Conservation (phyloP, 2,113 vertebrate species). For the Rhadina sibilatrix region DNA sequence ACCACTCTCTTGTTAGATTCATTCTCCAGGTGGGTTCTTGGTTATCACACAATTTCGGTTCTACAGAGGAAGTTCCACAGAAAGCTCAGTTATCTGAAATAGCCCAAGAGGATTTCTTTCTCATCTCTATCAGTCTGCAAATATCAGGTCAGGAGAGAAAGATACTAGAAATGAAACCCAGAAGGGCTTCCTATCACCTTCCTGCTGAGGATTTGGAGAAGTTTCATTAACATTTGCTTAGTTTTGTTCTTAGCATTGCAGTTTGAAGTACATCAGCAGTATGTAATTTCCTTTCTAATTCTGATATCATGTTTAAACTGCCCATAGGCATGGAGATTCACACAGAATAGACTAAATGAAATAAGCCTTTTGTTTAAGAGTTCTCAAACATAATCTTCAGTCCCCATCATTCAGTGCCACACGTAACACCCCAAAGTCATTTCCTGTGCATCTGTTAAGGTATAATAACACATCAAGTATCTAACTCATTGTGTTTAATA, state of each 20-base stretch:
- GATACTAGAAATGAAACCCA: not conserved
- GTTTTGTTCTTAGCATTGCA: not conserved
- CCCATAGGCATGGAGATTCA: not conserved
- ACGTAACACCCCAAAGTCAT: not conserved
- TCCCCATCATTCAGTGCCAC: not conserved
- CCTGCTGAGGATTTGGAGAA: not conserved
- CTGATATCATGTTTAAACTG: not conserved
- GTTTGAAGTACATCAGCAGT: not conserved
- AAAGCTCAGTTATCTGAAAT: not conserved
- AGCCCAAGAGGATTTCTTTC: not conserved
- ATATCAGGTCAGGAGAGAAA: not conserved
- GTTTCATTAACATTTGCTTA: not conserved
- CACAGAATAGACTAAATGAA: not conserved
- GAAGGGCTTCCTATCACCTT: not conserved
- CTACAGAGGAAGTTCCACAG: not conserved
- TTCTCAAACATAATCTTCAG: not conserved
- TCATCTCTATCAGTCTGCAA: not conserved
- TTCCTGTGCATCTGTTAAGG: not conserved
- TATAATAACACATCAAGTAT: not conserved
- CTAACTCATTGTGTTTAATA: not conserved
- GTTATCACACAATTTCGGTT: not conserved
- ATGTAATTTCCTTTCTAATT: not conserved
- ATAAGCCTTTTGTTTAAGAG: not conserved
- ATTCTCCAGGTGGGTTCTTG: not conserved
- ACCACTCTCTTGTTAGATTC: not conserved